These are phyloP conservation scores for Spinus olivaceus DNA, from an alignment of 2,797 vertebrate species.

Conservation along the genomic window DNA sequence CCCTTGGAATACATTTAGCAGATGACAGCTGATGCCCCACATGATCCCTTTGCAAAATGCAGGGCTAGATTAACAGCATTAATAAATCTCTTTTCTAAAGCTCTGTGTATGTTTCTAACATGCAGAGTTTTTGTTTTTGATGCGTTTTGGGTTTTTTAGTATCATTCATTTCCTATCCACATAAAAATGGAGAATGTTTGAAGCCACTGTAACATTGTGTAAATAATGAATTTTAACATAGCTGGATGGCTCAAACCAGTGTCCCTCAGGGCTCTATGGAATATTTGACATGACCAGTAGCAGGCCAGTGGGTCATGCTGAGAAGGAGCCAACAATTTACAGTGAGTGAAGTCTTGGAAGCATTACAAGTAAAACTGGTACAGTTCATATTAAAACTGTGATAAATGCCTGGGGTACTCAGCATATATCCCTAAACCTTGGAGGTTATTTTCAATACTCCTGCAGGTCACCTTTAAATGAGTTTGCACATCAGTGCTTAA, in stretches of 20 bases:
- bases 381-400: slow-evolving; percentile 2
- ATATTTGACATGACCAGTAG: neutral
- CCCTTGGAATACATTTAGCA: neutral
- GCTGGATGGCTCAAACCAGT: neutral
- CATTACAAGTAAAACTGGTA: neutral
- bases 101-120: neutral
- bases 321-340: neutral
- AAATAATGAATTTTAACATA: neutral
- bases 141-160: neutral
- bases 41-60: neutral
- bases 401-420: neutral
- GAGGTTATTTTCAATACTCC: slow-evolving; percentile 26
- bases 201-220: neutral
- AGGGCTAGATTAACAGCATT: neutral
- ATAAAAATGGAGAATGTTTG: neutral
- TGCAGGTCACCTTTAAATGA: slow-evolving; percentile 5
- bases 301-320: neutral
- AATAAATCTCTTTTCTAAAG: neutral
- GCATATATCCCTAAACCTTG: neutral
- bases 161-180: neutral
- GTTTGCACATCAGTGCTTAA: slow-evolving; percentile 7
- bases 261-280: neutral
- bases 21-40: neutral
- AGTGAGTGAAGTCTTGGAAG: neutral
- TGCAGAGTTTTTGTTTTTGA: neutral